phyloP scores from a whole-genome alignment of 2,888 invertebrate genomes.

The Ennomos erosarius region DNA sequence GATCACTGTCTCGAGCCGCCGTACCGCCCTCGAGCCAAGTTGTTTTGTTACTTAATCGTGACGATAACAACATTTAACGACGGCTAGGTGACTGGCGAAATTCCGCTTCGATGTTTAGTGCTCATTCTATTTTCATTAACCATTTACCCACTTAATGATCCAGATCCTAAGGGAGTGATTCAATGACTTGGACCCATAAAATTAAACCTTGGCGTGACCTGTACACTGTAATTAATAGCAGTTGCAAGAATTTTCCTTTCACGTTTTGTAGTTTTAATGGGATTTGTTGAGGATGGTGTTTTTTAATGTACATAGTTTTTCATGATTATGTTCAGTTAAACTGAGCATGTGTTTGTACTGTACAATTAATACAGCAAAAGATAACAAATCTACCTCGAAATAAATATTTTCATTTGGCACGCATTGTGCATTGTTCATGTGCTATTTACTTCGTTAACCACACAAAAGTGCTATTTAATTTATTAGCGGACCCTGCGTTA shows the following conservation, averaged over 20 bases:
- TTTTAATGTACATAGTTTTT: slow-evolving; percentile 32
- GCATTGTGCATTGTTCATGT: too few species aligned
- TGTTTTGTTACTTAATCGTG: slow-evolving; percentile 85
- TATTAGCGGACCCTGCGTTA: too few species aligned
- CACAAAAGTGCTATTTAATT: too few species aligned
- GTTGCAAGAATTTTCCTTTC: slow-evolving; percentile 49
- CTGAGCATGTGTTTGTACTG: too few species aligned
- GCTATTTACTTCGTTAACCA: too few species aligned
- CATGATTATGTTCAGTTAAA: too few species aligned
- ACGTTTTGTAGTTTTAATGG: slow-evolving; percentile 29
- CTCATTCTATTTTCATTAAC: slow-evolving; percentile 85
- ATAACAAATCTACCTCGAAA: too few species aligned
- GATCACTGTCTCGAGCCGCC: slow-evolving; percentile 15
- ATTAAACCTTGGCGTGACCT: slow-evolving; percentile 80
- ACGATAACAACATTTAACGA: slow-evolving; percentile 85
- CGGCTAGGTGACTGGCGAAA: slow-evolving; percentile 85
- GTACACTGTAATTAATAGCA: slow-evolving; percentile 63
- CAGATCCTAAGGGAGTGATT: slow-evolving; percentile 81
- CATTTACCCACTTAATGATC: slow-evolving; percentile 85
- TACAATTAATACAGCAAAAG: too few species aligned
- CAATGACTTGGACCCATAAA: slow-evolving; percentile 79
- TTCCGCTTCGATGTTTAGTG: slow-evolving; percentile 84
- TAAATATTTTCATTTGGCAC: too few species aligned
- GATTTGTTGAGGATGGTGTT: slow-evolving; percentile 20
- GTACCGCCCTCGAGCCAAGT: slow-evolving; percentile 61